phyloP scores from a whole-genome alignment of 1,140 invertebrate species.

The Globodera rostochiensis region DNA sequence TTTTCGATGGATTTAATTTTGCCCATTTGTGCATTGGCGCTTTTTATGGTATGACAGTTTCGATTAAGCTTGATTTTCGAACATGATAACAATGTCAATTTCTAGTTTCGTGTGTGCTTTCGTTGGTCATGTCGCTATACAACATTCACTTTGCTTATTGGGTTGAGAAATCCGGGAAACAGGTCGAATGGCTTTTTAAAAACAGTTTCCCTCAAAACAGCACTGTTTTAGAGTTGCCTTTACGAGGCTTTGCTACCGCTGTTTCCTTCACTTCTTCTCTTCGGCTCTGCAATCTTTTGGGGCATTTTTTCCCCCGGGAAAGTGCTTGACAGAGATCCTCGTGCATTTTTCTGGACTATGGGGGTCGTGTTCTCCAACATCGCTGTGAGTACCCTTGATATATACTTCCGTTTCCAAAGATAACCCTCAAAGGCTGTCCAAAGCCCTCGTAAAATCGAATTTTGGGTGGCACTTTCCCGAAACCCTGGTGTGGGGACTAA shows the following conservation, averaged over 20 bases:
- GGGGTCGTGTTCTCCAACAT: constrained; percentile 70
- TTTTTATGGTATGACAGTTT: constrained; percentile 55
- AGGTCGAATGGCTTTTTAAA: constrained; percentile 45
- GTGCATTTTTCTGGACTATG: constrained; percentile 67
- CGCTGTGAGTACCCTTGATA: constrained; percentile 63
- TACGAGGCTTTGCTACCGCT: constrained; percentile 68
- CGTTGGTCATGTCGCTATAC: constrained; percentile 59
- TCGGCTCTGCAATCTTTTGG: constrained; percentile 66
- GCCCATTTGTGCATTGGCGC: constrained; percentile 51
- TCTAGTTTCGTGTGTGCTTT: constrained; percentile 56
- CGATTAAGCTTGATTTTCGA: neutral
- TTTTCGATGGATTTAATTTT: constrained; percentile 51
- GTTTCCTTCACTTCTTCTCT: constrained; percentile 66
- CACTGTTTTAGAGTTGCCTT: constrained; percentile 42
- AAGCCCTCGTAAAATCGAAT: too few species aligned
- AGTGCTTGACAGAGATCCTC: constrained; percentile 67
- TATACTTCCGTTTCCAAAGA: too few species aligned
- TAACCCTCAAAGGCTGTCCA: too few species aligned
- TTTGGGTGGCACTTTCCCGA: too few species aligned
- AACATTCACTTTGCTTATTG: constrained; percentile 59
- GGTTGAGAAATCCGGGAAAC: constrained; percentile 61
- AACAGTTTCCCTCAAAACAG: constrained; percentile 7
- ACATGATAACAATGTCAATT: neutral
- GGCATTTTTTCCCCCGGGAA: constrained; percentile 65
- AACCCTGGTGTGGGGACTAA: too few species aligned